Base-by-base conservation (phyloP, 2,797 vertebrate genomes). In the Oreonectes daqikongensis region DNA sequence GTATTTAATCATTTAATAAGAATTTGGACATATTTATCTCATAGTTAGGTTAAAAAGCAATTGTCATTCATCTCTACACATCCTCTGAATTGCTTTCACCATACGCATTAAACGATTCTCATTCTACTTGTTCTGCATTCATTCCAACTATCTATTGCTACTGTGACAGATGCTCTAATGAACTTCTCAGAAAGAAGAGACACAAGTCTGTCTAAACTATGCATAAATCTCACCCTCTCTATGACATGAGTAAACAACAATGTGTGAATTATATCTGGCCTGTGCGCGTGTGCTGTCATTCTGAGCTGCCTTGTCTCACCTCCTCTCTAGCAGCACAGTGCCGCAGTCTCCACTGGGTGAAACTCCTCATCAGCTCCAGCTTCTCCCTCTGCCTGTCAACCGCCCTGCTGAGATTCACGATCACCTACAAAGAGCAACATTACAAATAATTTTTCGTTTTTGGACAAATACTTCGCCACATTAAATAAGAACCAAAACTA, bases 351-450 rank as follows among this genome's bases (percentile, higher is more conserved):
- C 97, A 99, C 68, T 92, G 88, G 0, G 92, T 94, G 88, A 99
- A 96, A 22, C 79, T 90, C 84, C 85, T 95, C 95, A 96, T 96
- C 86, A 96, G 84, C 83, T 96, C 95, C 82, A 86, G 79, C 84
- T 92, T 95, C 79, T 96, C 93, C 86, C 95, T 97, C 77, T 98
- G 94, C 83, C 91, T 95, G 83, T 96, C 91, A 86, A 96, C 80
- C 44, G 94, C 94, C 69, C 90, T 88, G 55, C 89, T 95, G 88
- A 99, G 92, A 85, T 94, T 97, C 77, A 81, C 81, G 65, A 98
- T 97, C 80, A 97, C 93, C 97, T 99, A 87, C 26, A 83, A 40
- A 75, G 12, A 52, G 6, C 63, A 80, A 72, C 2, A 30, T 72
- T 63, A 77, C 32, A 59, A 42, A n/a, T n/a, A n/a, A n/a, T n/a